Evolutionary conservation across 2,113 vertebrate genomes (phyloP).

Genomic region (Tichodroma muraria): DNA sequence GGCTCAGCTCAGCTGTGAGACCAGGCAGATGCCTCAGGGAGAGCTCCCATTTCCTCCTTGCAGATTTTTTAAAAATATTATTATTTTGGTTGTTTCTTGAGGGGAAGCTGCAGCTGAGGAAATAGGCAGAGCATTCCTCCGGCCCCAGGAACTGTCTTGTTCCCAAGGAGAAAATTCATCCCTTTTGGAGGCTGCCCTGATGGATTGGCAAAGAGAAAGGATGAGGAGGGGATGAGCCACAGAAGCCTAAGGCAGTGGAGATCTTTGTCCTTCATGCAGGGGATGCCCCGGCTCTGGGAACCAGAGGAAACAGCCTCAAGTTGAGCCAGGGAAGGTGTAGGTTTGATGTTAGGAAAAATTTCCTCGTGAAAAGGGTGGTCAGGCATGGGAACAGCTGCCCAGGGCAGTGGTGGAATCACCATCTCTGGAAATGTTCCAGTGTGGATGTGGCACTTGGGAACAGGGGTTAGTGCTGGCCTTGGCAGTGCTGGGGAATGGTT

Average conservation of each 20-base stretch:
- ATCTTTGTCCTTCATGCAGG: background rate
- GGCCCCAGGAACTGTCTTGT: background rate
- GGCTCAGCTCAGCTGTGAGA: background rate
- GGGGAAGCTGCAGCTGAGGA: constrained; percentile 5
- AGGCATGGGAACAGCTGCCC: background rate
- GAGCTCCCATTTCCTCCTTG: background rate
- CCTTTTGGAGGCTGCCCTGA: background rate
- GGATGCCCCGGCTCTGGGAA: background rate
- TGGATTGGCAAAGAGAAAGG: background rate
- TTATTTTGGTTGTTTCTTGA: background rate
- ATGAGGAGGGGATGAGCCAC: background rate
- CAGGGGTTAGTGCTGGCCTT: background rate
- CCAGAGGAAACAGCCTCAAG: background rate
- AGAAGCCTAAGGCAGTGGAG: background rate
- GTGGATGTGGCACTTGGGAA: background rate
- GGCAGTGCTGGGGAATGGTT: background rate
- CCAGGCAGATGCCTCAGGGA: background rate
- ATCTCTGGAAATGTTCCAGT: background rate
- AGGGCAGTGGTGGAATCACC: background rate
- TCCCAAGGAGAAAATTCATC: background rate
- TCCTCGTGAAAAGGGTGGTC: accelerated
- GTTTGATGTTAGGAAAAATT: too few species aligned
- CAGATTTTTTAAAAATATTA: background rate
- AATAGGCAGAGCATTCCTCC: background rate
- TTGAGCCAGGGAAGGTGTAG: too few species aligned